These are phyloP conservation scores for Malurus melanocephalus DNA, from an alignment of 2,113 vertebrate genomes.

Conservation along the genomic window DNA sequence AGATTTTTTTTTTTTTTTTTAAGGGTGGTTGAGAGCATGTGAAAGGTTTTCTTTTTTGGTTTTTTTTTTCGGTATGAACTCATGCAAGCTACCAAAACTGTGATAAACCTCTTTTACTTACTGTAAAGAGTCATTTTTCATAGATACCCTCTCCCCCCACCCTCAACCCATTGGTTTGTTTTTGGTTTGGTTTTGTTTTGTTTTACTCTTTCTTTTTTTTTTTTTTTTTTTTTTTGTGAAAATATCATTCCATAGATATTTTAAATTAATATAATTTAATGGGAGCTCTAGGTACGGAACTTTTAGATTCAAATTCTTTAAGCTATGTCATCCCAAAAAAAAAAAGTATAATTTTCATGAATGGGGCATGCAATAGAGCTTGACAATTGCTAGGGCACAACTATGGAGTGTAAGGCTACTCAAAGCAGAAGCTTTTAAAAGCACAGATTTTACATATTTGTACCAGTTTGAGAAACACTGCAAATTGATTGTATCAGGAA, in stretches of 20 bases:
- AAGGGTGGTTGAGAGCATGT: slow-evolving; percentile 60
- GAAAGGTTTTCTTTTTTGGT: slow-evolving; percentile 65
- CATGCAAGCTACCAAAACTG: slow-evolving; percentile 85
- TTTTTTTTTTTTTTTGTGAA: slow-evolving; percentile 51
- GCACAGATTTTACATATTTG: slow-evolving; percentile 74
- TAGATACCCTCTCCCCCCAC: background rate
- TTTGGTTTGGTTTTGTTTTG: background rate
- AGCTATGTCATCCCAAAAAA: slow-evolving; percentile 52
- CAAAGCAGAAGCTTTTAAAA: slow-evolving; percentile 70
- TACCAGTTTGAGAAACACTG: slow-evolving; percentile 62
- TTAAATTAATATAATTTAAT: slow-evolving; percentile 85
- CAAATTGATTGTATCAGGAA: slow-evolving; percentile 27
- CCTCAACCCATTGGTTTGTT: slow-evolving; percentile 6
- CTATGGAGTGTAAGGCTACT: slow-evolving; percentile 69
- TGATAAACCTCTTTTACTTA: slow-evolving; percentile 85
- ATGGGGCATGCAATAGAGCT: slow-evolving; percentile 69
- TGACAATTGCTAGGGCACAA: slow-evolving; percentile 57
- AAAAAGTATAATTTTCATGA: slow-evolving; percentile 59
- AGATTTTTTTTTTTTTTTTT: background rate
- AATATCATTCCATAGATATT: slow-evolving; percentile 77
- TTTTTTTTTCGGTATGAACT: slow-evolving; percentile 69
- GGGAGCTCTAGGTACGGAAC: slow-evolving; percentile 60
- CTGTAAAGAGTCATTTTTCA: slow-evolving; percentile 76
- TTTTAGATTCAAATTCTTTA: slow-evolving; percentile 57
- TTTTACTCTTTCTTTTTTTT: background rate